These are phyloP conservation scores for Temnothorax curvispinosus DNA, from an alignment of 1,140 invertebrate species.

Conservation along the genomic window DNA sequence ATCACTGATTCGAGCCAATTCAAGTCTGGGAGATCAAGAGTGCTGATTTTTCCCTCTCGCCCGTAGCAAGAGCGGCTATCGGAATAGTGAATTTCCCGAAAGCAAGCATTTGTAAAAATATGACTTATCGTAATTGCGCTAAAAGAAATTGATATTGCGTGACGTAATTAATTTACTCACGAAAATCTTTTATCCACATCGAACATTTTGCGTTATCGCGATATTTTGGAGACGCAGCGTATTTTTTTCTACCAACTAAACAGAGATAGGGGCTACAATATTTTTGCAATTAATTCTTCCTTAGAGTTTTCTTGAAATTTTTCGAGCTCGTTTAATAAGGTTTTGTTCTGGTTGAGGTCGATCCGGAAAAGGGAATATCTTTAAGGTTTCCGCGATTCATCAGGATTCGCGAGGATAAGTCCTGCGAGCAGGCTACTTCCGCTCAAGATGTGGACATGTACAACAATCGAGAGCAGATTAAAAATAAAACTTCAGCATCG, in stretches of 20 bases:
- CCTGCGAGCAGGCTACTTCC: constrained; percentile 96
- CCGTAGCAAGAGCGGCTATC: constrained; percentile 95
- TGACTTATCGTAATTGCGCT: background rate
- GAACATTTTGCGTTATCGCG: background rate
- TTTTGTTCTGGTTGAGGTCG: constrained; percentile 87
- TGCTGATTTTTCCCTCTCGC: constrained; percentile 98
- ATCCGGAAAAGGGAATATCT: constrained; percentile 97
- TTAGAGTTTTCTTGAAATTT: background rate
- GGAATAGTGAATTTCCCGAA: constrained; percentile 89
- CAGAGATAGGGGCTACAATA: background rate
- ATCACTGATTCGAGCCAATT: constrained; percentile 97
- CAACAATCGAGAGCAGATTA: constrained; percentile 96
- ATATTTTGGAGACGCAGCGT: background rate
- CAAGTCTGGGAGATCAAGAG: constrained; percentile 99
- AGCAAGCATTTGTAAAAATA: constrained; percentile 6
- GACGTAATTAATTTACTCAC: background rate
- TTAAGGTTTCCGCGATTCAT: constrained; percentile 98
- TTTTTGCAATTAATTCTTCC: background rate
- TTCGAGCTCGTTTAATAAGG: background rate
- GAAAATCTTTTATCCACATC: background rate
- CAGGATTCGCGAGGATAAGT: constrained; percentile 97
- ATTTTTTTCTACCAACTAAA: constrained; percentile 1
- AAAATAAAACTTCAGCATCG: constrained; percentile 88
- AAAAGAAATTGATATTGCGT: background rate
- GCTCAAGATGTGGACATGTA: constrained; percentile 95